Percentiles rank a stretch among this genome's conserved stretches.
Conservation (phyloP, 2,888 invertebrate genomes). For the Dorcus parallelipipedus region DNA sequence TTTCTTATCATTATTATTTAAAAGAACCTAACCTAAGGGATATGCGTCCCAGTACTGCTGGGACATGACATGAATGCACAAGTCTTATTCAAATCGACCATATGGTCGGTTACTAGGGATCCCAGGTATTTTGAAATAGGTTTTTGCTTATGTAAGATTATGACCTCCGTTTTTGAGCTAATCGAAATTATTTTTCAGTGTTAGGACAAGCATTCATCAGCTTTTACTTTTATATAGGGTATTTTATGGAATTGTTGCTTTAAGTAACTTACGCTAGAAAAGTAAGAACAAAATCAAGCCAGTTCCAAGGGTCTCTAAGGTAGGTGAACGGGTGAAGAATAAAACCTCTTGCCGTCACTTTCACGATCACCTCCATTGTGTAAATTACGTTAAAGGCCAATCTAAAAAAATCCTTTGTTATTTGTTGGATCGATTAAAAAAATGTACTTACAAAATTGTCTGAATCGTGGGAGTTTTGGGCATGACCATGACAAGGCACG, state of each 20-base stretch:
- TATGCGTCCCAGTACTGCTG: too few species aligned
- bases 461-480: constrained; percentile 90
- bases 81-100: too few species aligned
- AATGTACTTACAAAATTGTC: constrained; percentile 90
- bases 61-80: too few species aligned
- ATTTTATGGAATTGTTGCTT: constrained; percentile 20
- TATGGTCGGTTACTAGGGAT: too few species aligned
- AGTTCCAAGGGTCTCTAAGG: constrained; percentile 99
- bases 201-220: too few species aligned
- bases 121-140: too few species aligned
- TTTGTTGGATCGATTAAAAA: not conserved
- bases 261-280: constrained; percentile 98
- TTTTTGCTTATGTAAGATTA: too few species aligned
- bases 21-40: too few species aligned
- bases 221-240: not conserved
- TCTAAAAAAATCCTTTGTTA: constrained; percentile 62
- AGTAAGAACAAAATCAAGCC: constrained; percentile 99
- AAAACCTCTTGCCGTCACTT: constrained; percentile 99
- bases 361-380: constrained; percentile 98
- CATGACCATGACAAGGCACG: constrained; percentile 99
- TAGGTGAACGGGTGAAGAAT: constrained; percentile 99
- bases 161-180: too few species aligned
- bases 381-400: constrained; percentile 99
- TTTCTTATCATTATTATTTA: not conserved
- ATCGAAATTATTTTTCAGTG: too few species aligned